These are phyloP conservation scores for Seriola rivoliana DNA, from an alignment of 2,113 vertebrate species.

Conservation along the genomic window DNA sequence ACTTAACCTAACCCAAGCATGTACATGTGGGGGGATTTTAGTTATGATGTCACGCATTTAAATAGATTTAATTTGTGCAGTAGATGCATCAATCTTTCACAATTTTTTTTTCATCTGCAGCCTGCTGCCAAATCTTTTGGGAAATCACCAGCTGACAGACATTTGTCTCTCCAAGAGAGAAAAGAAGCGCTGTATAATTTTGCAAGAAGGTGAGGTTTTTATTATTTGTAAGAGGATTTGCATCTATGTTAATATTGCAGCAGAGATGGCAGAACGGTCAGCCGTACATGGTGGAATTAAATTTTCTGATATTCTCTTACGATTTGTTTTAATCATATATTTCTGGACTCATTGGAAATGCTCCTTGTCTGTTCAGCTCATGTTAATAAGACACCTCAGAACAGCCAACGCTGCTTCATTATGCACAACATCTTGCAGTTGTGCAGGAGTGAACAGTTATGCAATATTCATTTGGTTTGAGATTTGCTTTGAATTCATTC, in stretches of 20 bases:
- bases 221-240: background rate
- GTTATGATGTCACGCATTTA: background rate
- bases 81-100: background rate
- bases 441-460: conserved; percentile 12
- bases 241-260: background rate
- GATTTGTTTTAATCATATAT: conserved; percentile 5
- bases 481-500: conserved; percentile 29
- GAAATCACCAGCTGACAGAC: conserved; percentile 91
- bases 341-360: background rate
- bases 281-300: background rate
- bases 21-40: background rate
- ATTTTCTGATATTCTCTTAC: background rate
- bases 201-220: conserved; percentile 91
- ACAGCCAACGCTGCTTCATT: conserved; percentile 27
- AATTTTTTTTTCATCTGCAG: conserved; percentile 67
- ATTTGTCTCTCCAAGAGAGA: conserved; percentile 95
- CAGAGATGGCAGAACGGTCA: background rate
- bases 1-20: background rate
- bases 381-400: conserved; percentile 37
- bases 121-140: conserved; percentile 88
- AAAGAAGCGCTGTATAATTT: conserved; percentile 94
- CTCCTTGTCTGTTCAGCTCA: conserved; percentile 12
- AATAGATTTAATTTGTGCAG: background rate
- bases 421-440: conserved; percentile 19
- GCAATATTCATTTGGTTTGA: conserved; percentile 47